Conservation (phyloP, 2,888 invertebrate species). For the Tetanocera ferruginea region DNA sequence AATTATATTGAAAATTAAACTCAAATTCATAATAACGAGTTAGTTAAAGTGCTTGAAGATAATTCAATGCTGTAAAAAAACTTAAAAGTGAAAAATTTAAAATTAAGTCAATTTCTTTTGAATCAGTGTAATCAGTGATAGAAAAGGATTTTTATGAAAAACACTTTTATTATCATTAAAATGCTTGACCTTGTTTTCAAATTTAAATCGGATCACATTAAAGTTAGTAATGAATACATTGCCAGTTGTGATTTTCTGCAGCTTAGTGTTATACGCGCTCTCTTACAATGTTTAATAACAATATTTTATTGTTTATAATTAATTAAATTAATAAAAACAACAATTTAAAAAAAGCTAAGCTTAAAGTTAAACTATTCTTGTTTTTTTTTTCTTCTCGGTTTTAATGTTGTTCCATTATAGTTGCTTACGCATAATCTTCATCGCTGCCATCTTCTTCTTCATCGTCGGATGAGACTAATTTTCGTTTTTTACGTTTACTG, state of each 20-base stretch:
- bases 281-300: neutral
- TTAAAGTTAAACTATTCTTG: neutral
- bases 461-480: slow-evolving; percentile 73
- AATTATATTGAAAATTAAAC: neutral
- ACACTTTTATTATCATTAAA: no score
- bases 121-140: no score
- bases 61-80: no score
- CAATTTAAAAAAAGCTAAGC: slow-evolving; percentile 18
- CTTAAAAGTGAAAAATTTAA: no score
- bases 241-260: no score
- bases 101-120: no score
- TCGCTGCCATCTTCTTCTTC: slow-evolving; percentile 79
- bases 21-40: neutral
- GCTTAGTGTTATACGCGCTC: no score
- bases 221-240: no score
- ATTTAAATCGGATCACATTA: no score
- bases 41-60: no score
- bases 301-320: neutral
- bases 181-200: no score
- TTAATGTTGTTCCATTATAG: neutral
- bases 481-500: slow-evolving; percentile 71
- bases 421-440: slow-evolving; percentile 66
- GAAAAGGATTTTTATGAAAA: no score
- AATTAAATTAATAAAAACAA: slow-evolving; percentile 17
- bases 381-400: neutral